Evolutionary conservation across 2,888 invertebrate species (phyloP).

Genomic region (Pammene aurita): DNA sequence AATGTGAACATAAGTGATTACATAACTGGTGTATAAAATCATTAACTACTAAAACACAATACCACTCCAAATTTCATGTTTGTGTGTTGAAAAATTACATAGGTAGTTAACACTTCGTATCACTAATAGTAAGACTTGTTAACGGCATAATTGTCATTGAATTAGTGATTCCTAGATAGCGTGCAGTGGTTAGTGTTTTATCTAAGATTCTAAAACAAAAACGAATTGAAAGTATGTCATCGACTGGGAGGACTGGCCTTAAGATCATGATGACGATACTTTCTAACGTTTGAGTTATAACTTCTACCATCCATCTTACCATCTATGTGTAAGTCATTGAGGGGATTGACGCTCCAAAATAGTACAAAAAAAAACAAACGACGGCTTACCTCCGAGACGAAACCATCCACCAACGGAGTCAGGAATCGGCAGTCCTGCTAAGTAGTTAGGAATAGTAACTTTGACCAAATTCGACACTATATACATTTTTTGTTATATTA

Average conservation of each 20-base stretch:
- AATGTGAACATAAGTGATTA: slow-evolving; percentile 11
- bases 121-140: neutral
- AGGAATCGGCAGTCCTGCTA: slow-evolving; percentile 92
- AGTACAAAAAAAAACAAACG: neutral
- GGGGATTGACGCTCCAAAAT: neutral
- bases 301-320: no score
- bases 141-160: neutral
- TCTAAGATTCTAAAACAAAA: neutral
- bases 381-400: slow-evolving; percentile 87
- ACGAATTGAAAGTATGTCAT: slow-evolving; percentile 49
- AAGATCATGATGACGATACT: slow-evolving; percentile 9
- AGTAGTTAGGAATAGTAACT: slow-evolving; percentile 91
- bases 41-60: slow-evolving; percentile 1
- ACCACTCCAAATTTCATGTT: neutral
- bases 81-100: neutral
- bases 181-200: slow-evolving; percentile 11
- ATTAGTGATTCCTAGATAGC: neutral
- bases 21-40: slow-evolving; percentile 4
- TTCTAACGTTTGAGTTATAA: neutral
- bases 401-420: slow-evolving; percentile 93
- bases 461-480: slow-evolving; percentile 89
- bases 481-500: slow-evolving; percentile 85
- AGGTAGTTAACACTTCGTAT: no score
- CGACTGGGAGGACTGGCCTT: slow-evolving; percentile 26
- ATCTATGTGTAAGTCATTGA: neutral